These are phyloP conservation scores for Brachylomia viminalis DNA, from an alignment of 2,888 invertebrate genomes.

Conservation along the genomic window DNA sequence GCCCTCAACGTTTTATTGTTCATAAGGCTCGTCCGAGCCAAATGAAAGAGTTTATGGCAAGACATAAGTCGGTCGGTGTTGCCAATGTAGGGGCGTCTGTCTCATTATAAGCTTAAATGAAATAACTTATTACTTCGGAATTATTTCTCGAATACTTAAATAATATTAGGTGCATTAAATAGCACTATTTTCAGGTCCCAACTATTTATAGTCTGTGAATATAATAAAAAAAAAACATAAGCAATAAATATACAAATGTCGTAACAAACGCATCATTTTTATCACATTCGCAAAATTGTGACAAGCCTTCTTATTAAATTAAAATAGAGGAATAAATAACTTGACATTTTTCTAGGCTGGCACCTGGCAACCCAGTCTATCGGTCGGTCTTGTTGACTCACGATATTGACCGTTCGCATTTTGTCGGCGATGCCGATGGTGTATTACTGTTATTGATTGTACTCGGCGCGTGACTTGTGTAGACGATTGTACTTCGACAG, in stretches of 20 bases:
- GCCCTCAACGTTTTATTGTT: slow-evolving; percentile 91
- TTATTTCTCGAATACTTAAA: slow-evolving; percentile 16
- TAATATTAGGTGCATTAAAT: slow-evolving; percentile 24
- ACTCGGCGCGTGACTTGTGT: slow-evolving; percentile 88
- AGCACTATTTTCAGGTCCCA: slow-evolving; percentile 5
- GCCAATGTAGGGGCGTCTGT: slow-evolving; percentile 77
- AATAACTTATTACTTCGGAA: slow-evolving; percentile 48
- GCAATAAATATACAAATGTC: background rate
- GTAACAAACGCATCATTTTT: slow-evolving; percentile 1
- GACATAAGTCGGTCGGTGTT: slow-evolving; percentile 88
- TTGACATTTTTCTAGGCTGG: slow-evolving; percentile 42
- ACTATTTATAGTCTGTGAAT: background rate
- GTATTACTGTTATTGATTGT: slow-evolving; percentile 90
- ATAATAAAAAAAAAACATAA: slow-evolving; percentile 8
- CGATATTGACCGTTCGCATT: slow-evolving; percentile 88
- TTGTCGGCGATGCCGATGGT: slow-evolving; percentile 87
- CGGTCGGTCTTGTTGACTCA: slow-evolving; percentile 85
- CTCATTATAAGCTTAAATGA: slow-evolving; percentile 67
- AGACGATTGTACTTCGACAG: slow-evolving; percentile 82
- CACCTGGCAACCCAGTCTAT: slow-evolving; percentile 77
- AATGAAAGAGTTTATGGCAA: slow-evolving; percentile 91
- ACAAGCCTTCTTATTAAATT: slow-evolving; percentile 37
- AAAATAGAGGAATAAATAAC: slow-evolving; percentile 37
- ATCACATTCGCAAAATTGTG: slow-evolving; percentile 34
- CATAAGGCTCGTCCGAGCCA: slow-evolving; percentile 90